Evolutionary conservation across 2,888 invertebrate genomes (phyloP), one percentile per base, ranked within the genome.

Genomic region (Gibbula magus): DNA sequence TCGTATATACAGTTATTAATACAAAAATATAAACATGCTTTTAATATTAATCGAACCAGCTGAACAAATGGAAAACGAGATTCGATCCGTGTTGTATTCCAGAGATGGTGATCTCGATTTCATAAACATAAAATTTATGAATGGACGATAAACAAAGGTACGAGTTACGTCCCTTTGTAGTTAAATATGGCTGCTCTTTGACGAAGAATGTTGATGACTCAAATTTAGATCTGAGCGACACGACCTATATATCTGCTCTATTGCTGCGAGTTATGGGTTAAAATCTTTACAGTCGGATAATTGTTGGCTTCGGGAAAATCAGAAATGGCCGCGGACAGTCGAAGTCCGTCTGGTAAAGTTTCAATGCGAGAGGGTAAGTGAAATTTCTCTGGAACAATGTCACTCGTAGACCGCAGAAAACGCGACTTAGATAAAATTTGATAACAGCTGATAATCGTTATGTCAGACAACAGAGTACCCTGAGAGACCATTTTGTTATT

Each of bases 301-400:
- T 32, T 61, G 29, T 32, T 61, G 29, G 29, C 25, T 61, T 61
- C n/a, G 25, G 29, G 61, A 4, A 61, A 61, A 61, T 61, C 29
- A 76, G 54, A 35, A 79, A 73, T 79, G 79, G 74, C 73, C 18
- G 54, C 32, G 52, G 79, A 79, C 56, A 53, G 56, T 74, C 79
- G 74, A 20, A 73, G 32, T 73, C 39, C 53, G 25, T 51, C 70
- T 53, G 56, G 56, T 16, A 70, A 74, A 73, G 75, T 74, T 8
- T 20, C 51, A 25, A 32, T 79, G 35, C 79, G 79, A 22, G 76
- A 76, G 32, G 76, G 76, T 76, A 53, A 76, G 54, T 35, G 39
- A 74, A 45, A 74, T 56, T 29, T 35, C 76, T 5, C 29, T 13
- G 61, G 61, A 61, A 61, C 61, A 61, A 61, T 61, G 61, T 61